A percentile compares a stretch with the other conserved stretches of the same genome.
Evolutionary conservation across 2,797 vertebrate genomes (phyloP).

Genomic region (Moxostoma hubbsi): DNA sequence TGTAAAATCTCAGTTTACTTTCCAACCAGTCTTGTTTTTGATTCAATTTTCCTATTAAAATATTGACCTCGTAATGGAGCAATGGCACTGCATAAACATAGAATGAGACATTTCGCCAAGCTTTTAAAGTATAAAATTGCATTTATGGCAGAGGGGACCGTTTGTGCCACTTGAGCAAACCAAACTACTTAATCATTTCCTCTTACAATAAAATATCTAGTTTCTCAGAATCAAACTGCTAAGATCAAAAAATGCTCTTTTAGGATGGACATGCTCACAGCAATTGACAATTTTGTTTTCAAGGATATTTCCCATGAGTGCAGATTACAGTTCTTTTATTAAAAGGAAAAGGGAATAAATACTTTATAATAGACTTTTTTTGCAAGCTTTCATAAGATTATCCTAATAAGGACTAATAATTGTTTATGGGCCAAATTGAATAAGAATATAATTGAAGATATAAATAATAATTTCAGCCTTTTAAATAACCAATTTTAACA

Average conservation of each 20-base stretch:
- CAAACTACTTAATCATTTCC: constrained; percentile 18
- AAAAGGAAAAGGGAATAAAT: too few species aligned
- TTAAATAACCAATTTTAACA: background rate
- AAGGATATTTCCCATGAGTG: constrained; percentile 14
- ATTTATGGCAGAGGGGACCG: background rate
- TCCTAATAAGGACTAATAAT: background rate
- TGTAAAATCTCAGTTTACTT: constrained; percentile 46
- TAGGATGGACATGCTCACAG: too few species aligned
- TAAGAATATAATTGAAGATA: background rate
- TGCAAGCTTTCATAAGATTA: background rate
- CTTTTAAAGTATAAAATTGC: constrained; percentile 23
- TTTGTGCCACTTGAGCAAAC: constrained; percentile 4
- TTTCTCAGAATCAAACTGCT: background rate
- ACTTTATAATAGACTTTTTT: background rate
- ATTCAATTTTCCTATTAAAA: constrained; percentile 48
- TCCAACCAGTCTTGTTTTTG: constrained; percentile 46
- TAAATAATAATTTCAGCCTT: background rate
- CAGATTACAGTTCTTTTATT: background rate
- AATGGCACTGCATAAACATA: background rate
- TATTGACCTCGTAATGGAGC: constrained; percentile 1
- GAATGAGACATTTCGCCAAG: background rate
- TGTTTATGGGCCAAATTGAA: background rate
- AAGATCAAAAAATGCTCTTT: background rate
- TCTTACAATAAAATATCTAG: background rate
- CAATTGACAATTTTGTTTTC: background rate